Evolutionary conservation across 2,888 invertebrate genomes (phyloP), one percentile per base, ranked within the genome.

Genomic region (Cantharis flavilabris): DNA sequence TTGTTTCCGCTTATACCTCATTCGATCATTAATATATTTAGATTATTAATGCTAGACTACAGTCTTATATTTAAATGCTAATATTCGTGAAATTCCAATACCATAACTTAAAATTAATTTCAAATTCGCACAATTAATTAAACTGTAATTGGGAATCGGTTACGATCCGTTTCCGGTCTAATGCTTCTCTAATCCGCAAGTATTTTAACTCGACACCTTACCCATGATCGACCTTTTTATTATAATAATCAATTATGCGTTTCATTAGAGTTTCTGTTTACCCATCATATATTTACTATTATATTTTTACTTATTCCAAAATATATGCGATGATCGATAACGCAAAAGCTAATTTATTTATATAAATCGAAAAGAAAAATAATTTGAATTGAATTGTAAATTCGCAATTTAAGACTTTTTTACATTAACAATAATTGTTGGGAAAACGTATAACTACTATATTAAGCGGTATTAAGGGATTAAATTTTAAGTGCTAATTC

Each of bases 231-330:
- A 76, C 75, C 77, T 69, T 73, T 65, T 78, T 75, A 77, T 77
- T 80, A n/a, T n/a, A 79, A 79, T 79, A 79, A 79, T 80, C 80
- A 80, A 80, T 80, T 77, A 77, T 70, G 73, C 75, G 75, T 79
- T 77, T 72, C 74, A 77, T 77, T 77, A 64, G 71, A 72, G 70
- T 70, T 73, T 72, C 30, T 65, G 63, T 70, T 74, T 67, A 3
- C 23, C n/a, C 65, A 7, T 65, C 5, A 20, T 23, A 65, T 23
- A 20, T 20, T 20, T 20, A 64, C 23, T 18, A 11, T 26, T 2
- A 49, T 49, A 7, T n/a, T n/a, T n/a, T n/a, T n/a, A n/a, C n/a
- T 26, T 26, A 26, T 26, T 26, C 26, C 2, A 9, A 26, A 26
- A 26, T 26, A 26, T 26, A 23, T 23, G 23, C 23, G 4, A 23